phyloP scores from a whole-genome alignment of 2,113 vertebrate genomes.

The Nothoprocta perdicaria region DNA sequence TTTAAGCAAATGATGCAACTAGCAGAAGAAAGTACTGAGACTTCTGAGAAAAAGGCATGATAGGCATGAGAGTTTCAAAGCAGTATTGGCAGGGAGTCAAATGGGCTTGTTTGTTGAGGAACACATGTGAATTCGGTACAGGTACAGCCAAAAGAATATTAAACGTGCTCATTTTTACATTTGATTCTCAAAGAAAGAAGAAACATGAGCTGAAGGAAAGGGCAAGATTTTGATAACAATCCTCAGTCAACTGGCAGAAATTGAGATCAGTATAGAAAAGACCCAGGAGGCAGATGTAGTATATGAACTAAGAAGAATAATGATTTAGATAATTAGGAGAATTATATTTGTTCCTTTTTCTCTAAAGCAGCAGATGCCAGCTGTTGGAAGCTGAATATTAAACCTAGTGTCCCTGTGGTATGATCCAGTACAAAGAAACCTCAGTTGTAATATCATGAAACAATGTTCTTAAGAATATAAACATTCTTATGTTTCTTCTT shows the following conservation, averaged over 20 bases:
- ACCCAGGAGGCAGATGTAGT: conserved; percentile 14
- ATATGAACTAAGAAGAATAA: conserved; percentile 54
- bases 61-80: not conserved
- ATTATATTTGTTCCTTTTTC: conserved; percentile 45
- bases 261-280: conserved; percentile 17
- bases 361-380: conserved; percentile 50
- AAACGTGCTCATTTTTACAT: not conserved
- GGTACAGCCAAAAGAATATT: not conserved
- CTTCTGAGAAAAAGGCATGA: not conserved
- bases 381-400: conserved; percentile 53
- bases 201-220: not conserved
- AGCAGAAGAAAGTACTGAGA: not conserved
- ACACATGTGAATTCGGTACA: not conserved
- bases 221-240: conserved; percentile 1
- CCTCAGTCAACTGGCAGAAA: conserved; percentile 23
- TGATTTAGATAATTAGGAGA: conserved; percentile 48
- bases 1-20: not conserved
- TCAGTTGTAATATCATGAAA: conserved; percentile 44
- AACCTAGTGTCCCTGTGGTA: conserved; percentile 27
- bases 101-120: not conserved
- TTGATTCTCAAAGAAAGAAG: not conserved
- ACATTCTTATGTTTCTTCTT: conserved; percentile 2
- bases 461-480: conserved; percentile 28
- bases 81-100: not conserved
- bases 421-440: conserved; percentile 31